Base-by-base conservation (phyloP, 2,888 invertebrate genomes). In the Hypselothyrea guttata region DNA sequence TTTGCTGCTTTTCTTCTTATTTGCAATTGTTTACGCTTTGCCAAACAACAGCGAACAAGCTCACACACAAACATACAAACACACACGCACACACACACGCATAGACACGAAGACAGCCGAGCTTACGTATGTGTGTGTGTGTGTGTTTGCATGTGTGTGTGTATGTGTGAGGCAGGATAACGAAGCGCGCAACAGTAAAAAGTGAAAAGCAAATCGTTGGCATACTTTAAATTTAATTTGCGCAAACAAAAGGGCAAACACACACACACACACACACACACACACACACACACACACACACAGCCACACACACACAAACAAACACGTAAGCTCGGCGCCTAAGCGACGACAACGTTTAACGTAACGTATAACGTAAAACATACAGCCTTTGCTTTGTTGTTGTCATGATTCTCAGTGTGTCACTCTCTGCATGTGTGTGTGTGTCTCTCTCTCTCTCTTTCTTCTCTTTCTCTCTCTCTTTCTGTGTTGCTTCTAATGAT, bases 211-310 rank as follows among this genome's bases (percentile, higher is more conserved):
- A 75, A 79, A 84, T 69, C 62, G 75, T 44, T 79, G 82, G 78
- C 84, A 79, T 82, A 84, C 84, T 79, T 84, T 84, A 75, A 81
- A 79, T 82, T 78, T 72, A 82, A 79, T 84, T 82, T 78, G 74
- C 71, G 63, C 84, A 82, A 74, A 78, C 84, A 79, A 69, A 74
- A 71, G 51, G 55, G 22, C 46, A 51, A 53, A 42, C 16, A 54
- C 22, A 58, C 22, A 51, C 27, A 27, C n/a, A 47, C 16, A 47
- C 35, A 56, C 52, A 30, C n/a, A 46, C 48, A 51, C 22, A 52
- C 28, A 42, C 41, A 46, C 11, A 53, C 30, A 42, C 16, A 54
- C 22, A 58, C 22, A 51, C 27, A 27, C n/a, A 47, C 16, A 47
- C 35, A 56, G 56, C 33, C 15, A 38, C 4, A 42, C 27, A 44